These are phyloP conservation scores for Leguminivora glycinivorella DNA, from an alignment of 1,140 invertebrate genomes.

Conservation along the genomic window DNA sequence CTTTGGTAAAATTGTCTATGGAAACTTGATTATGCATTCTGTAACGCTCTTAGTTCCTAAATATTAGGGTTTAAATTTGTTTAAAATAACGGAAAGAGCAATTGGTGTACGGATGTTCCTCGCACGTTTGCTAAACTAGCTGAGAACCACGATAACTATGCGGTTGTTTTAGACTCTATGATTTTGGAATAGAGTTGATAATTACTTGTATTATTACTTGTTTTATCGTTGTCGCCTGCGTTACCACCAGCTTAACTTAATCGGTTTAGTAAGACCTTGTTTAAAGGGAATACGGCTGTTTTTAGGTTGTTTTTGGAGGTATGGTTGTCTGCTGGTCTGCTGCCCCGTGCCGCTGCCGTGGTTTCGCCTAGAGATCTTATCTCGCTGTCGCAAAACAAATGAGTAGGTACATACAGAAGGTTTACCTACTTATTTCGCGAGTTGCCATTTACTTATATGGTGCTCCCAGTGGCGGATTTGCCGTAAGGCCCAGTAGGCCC, in stretches of 20 bases:
- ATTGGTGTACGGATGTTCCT: constrained; percentile 7
- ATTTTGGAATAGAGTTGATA: neutral
- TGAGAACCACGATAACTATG: neutral
- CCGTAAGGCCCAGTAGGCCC: too few species aligned
- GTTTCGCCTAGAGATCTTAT: too few species aligned
- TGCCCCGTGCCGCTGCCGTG: too few species aligned
- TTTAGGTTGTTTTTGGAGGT: neutral
- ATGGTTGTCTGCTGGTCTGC: too few species aligned
- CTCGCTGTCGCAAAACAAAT: too few species aligned
- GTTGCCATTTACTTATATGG: too few species aligned
- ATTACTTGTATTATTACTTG: neutral
- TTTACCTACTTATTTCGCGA: too few species aligned
- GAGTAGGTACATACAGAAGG: too few species aligned
- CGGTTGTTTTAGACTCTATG: neutral
- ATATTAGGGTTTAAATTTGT: neutral
- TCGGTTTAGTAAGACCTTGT: neutral
- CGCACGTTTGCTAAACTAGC: constrained; percentile 18
- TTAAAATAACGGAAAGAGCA: neutral
- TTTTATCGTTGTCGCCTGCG: neutral
- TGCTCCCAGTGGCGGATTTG: too few species aligned
- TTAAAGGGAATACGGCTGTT: neutral
- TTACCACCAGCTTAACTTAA: neutral
- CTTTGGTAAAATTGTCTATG: neutral
- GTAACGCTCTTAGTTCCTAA: neutral
- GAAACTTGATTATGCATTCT: neutral